Evolutionary conservation across 2,113 vertebrate species (phyloP), one percentile per base, ranked within the genome.

Genomic region (Myiagra hebetior): DNA sequence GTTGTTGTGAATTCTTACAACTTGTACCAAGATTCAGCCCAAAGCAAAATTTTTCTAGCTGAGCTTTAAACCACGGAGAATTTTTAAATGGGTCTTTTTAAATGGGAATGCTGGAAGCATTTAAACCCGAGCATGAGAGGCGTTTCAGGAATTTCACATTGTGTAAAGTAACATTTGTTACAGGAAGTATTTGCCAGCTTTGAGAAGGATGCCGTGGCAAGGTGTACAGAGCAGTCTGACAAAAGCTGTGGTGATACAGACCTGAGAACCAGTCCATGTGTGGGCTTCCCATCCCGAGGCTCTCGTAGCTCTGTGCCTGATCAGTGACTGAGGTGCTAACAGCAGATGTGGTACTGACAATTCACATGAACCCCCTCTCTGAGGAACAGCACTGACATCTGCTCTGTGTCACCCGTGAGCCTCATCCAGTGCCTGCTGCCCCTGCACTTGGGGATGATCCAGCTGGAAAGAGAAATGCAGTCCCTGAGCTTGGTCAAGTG

Each of bases 321-420:
- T 31, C 33, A 57, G 14, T 63, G 18, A 8, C 33, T n/a, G 56
- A 73, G 49, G 31, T 56, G 37, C 60, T 31, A 5, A 11, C 20
- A 37, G 41, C 37, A 75, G 28, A 2, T 63, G 28, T 27, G 35
- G 42, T n/a, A 10, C 27, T 75, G 26, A 7, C 5, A 31, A 4
- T 24, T 55, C 75, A 28, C 2, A 11, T 2, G 20, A 46, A 21
- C 4, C 21, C 50, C 17, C 44, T 44, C 20, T 39, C 52, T 59
- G 49, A 70, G 52, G 60, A 69, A 0, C 31, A 62, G 65, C 65
- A 16, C 49, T 0, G 2, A 26, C 5, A 39, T 11, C 56, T 80
- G 41, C 55, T 39, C 3, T 24, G 0, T 7, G 33, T n/a, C 42
- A 18, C 21, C 11, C 4, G 0, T 2, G 18, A 74, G 44, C 46